Percentiles rank a stretch among this genome's conserved stretches.
Conservation (phyloP, 2,113 vertebrate species). For the Leuciscus idus region DNA sequence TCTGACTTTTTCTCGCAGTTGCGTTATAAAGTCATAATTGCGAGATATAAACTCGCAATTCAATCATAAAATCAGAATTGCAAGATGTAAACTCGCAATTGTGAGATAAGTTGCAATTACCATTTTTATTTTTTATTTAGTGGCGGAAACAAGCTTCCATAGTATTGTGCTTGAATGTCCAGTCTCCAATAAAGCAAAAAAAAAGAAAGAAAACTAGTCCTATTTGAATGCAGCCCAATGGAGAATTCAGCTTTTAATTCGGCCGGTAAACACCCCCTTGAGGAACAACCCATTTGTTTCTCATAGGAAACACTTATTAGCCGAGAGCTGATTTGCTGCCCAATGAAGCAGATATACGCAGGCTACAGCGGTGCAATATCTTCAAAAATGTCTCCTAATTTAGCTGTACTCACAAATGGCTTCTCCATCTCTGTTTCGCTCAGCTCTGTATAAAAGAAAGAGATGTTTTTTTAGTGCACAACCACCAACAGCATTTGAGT, state of each 20-base stretch:
- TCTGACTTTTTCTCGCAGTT: too few species aligned
- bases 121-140: too few species aligned
- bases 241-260: background rate
- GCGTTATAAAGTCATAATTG: too few species aligned
- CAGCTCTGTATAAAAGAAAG: slow-evolving; percentile 18
- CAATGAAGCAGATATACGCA: background rate
- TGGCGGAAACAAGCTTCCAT: too few species aligned
- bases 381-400: background rate
- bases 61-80: too few species aligned
- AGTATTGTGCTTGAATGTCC: background rate
- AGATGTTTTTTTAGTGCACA: background rate
- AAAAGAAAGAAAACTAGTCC: background rate
- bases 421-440: slow-evolving; percentile 8
- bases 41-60: too few species aligned
- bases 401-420: slow-evolving; percentile 40
- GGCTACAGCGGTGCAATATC: background rate
- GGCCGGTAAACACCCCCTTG: background rate
- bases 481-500: background rate
- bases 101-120: too few species aligned
- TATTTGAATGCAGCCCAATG: background rate
- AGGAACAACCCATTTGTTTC: background rate
- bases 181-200: background rate
- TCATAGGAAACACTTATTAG: slow-evolving; percentile 10
- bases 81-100: too few species aligned
- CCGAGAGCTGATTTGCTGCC: background rate